phyloP scores from a whole-genome alignment of 2,888 invertebrate genomes.

The Panopea generosa region DNA sequence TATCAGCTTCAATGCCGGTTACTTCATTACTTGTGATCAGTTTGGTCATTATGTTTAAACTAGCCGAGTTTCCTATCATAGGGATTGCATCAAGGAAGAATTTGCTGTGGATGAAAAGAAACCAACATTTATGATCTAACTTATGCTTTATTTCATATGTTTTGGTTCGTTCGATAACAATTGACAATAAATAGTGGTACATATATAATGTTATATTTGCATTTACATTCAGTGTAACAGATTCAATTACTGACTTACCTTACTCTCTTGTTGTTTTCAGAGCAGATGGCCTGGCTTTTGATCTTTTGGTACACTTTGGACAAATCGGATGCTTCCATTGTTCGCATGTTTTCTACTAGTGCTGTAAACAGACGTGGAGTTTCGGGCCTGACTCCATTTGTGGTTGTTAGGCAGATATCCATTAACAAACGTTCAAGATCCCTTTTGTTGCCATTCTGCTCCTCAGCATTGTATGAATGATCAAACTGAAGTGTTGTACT shows the following conservation, averaged over 20 bases:
- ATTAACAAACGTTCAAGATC: constrained; percentile 67
- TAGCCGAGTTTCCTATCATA: constrained; percentile 93
- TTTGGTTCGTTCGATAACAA: background rate
- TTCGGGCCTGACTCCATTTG: constrained; percentile 83
- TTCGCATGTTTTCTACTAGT: constrained; percentile 84
- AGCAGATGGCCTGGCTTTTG: constrained; percentile 67
- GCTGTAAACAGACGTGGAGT: constrained; percentile 86
- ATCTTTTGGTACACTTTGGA: constrained; percentile 70
- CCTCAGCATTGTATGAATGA: constrained; percentile 54
- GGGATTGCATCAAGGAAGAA: constrained; percentile 94
- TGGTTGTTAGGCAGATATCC: constrained; percentile 74
- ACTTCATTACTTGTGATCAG: constrained; percentile 90
- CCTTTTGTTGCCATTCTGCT: constrained; percentile 29
- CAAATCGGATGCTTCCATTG: constrained; percentile 82
- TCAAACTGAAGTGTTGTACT: constrained; percentile 71
- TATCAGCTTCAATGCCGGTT: constrained; percentile 89
- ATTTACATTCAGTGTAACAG: no score
- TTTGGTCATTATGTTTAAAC: constrained; percentile 93
- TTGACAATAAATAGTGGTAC: no score
- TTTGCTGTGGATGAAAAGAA: constrained; percentile 86
- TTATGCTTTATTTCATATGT: background rate
- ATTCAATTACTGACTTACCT: constrained; percentile 60
- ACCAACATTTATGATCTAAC: background rate
- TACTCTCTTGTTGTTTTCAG: constrained; percentile 68
- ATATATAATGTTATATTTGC: no score